Evolutionary conservation across 1,140 invertebrate genomes (phyloP).

Genomic region (Agrypnia vestita): DNA sequence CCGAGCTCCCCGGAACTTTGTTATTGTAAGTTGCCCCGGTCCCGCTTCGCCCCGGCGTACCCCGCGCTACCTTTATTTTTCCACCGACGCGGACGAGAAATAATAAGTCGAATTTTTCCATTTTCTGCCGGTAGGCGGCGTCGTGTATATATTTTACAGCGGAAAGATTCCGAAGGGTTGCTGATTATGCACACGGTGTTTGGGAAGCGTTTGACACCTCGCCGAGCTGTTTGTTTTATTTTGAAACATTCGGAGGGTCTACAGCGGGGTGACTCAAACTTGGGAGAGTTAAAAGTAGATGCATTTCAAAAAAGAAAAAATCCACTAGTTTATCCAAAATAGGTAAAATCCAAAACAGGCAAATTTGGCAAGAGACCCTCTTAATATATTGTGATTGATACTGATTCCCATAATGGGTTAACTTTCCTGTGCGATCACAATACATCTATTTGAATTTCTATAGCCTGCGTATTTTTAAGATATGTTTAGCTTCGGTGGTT

Average conservation of each 20-base stretch:
- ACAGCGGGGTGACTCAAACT: no score
- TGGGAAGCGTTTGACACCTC: neutral
- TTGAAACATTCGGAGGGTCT: neutral
- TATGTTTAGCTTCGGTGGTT: no score
- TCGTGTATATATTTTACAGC: conserved; percentile 25
- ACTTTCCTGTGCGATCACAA: no score
- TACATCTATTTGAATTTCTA: no score
- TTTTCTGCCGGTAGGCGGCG: conserved; percentile 4
- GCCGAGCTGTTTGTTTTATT: neutral
- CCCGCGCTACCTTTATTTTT: conserved; percentile 48
- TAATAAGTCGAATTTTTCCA: conserved; percentile 45
- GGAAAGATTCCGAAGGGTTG: conserved; percentile 9
- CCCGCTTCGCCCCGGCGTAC: neutral
- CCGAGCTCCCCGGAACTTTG: conserved; percentile 29
- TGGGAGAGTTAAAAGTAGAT: no score
- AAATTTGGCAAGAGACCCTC: no score
- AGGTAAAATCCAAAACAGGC: no score
- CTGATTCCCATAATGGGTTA: no score
- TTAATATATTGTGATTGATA: no score
- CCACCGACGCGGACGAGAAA: conserved; percentile 26
- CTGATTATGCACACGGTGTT: conserved; percentile 30
- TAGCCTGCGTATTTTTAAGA: no score
- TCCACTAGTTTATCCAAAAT: no score
- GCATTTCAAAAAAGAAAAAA: no score
- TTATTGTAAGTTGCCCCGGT: conserved; percentile 37